These are phyloP conservation scores for Bombus pascuorum DNA, from an alignment of 1,140 invertebrate genomes.

Conservation along the genomic window DNA sequence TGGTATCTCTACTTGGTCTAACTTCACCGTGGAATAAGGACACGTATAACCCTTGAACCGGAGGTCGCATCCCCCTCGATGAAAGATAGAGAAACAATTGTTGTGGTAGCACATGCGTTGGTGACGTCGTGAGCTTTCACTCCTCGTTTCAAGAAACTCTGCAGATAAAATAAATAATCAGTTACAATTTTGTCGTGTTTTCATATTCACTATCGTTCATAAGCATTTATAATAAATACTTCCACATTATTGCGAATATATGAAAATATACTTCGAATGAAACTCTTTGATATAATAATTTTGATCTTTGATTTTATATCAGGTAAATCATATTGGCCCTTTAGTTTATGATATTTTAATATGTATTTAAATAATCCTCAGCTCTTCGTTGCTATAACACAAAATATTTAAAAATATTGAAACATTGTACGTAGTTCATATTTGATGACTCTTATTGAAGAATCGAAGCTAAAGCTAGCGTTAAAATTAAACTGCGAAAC, in stretches of 20 bases:
- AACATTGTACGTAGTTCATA: background rate
- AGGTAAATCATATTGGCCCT: too few species aligned
- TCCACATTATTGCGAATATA: too few species aligned
- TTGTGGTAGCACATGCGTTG: conserved; percentile 54
- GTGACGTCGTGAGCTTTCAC: conserved; percentile 64
- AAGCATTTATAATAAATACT: background rate
- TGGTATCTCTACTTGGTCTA: conserved; percentile 60
- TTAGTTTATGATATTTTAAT: too few species aligned
- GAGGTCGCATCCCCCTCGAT: conserved; percentile 59
- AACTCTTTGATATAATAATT: too few species aligned
- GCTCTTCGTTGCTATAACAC: too few species aligned
- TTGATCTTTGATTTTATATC: too few species aligned
- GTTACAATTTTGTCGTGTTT: background rate
- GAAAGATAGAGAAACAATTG: conserved; percentile 29
- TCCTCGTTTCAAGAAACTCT: background rate
- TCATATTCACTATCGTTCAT: background rate
- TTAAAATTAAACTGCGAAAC: background rate
- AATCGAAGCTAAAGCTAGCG: background rate
- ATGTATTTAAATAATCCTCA: too few species aligned
- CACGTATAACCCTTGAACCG: conserved; percentile 38
- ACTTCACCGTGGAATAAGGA: conserved; percentile 50
- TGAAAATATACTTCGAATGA: too few species aligned
- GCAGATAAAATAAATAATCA: background rate
- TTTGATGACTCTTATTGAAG: background rate
- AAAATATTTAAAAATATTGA: too few species aligned